A percentile compares a stretch with the other conserved stretches of the same genome.
These are phyloP conservation scores for Nycticryphes semicollaris DNA, from an alignment of 2,113 vertebrate genomes.

Conservation along the genomic window DNA sequence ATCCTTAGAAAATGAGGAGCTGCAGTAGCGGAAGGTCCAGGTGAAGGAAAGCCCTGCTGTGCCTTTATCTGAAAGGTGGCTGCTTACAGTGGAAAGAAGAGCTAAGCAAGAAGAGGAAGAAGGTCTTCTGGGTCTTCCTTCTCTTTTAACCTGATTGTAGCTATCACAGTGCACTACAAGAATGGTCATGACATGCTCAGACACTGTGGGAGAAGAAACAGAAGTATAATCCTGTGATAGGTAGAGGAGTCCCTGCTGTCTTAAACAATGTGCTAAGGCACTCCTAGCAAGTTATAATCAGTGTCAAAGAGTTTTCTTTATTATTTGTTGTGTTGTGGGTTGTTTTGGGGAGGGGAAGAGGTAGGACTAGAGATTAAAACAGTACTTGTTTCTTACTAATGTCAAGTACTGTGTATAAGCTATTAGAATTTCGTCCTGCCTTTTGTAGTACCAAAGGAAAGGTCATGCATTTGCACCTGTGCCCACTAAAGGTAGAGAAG, in stretches of 20 bases:
- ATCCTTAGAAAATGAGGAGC: not conserved
- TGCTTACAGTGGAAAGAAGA: not conserved
- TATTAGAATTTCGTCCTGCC: not conserved
- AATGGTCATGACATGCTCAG: not conserved
- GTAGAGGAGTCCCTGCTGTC: not conserved
- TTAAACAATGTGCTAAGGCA: not conserved
- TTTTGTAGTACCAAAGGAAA: not conserved
- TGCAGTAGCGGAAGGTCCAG: not conserved
- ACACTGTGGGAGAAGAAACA: not conserved
- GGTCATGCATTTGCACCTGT: not conserved
- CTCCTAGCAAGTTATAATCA: not conserved
- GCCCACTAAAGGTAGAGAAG: not conserved
- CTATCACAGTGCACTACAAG: not conserved
- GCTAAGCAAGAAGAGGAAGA: not conserved
- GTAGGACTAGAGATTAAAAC: not conserved
- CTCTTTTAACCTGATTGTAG: not conserved
- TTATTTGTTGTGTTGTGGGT: not conserved
- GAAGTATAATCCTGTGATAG: not conserved
- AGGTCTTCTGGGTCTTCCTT: not conserved
- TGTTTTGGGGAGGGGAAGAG: not conserved
- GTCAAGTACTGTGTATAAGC: not conserved
- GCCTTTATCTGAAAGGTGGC: not conserved
- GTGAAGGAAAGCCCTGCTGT: not conserved
- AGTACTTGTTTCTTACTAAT: not conserved
- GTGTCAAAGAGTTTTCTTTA: not conserved